Percentiles rank a stretch among this genome's conserved stretches.
Conservation (phyloP, 2,797 vertebrate genomes). For the Eurystomus glaucurus region DNA sequence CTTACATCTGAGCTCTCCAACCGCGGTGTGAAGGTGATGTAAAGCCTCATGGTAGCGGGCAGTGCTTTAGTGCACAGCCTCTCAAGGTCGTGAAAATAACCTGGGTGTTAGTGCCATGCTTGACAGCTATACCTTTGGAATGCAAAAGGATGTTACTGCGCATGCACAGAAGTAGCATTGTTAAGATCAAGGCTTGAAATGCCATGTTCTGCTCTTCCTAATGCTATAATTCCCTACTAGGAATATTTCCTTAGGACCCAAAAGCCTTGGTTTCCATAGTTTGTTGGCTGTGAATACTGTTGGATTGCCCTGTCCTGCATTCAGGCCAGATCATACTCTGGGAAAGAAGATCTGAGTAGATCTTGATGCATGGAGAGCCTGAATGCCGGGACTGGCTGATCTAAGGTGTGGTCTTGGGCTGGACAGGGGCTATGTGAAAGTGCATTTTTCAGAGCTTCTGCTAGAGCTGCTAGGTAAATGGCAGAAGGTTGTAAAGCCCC, state of each 20-base stretch:
- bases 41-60: not conserved
- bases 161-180: accelerated
- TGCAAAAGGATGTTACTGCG: not conserved
- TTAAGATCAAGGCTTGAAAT: not conserved
- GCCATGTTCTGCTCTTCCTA: not conserved
- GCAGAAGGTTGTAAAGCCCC: not conserved
- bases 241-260: not conserved
- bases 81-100: not conserved
- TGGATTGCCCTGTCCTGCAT: not conserved
- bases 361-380: not conserved
- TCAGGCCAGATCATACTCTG: not conserved
- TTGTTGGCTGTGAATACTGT: accelerated
- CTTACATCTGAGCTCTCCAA: not conserved
- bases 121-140: not conserved
- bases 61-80: accelerated
- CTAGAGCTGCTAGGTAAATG: not conserved
- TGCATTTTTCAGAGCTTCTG: not conserved
- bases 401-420: not conserved
- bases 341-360: not conserved
- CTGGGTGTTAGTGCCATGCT: not conserved
- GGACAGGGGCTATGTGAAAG: not conserved
- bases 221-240: not conserved
- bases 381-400: not conserved
- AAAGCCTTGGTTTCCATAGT: not conserved
- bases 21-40: accelerated